phyloP scores from a whole-genome alignment of 2,888 invertebrate genomes.

The Dryobotodes eremita region DNA sequence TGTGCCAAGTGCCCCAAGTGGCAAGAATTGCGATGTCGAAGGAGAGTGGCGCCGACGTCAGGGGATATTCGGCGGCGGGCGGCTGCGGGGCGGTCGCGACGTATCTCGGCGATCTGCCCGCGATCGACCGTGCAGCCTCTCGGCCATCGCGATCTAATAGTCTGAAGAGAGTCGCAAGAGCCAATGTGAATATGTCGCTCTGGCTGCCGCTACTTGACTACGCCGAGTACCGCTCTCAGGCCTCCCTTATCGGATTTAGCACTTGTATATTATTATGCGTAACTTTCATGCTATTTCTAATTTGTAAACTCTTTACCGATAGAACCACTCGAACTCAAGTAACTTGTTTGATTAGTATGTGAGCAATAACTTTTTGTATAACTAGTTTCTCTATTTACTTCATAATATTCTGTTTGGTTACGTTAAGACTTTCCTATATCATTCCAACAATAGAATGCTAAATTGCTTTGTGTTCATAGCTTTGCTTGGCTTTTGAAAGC shows the following conservation, averaged over 20 bases:
- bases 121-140: conserved; percentile 77
- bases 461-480: conserved; percentile 35
- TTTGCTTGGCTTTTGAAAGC: conserved; percentile 43
- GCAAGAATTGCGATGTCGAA: conserved; percentile 77
- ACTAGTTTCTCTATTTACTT: conserved; percentile 23
- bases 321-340: not conserved
- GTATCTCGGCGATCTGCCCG: conserved; percentile 84
- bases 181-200: conserved; percentile 73
- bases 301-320: conserved; percentile 29
- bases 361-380: conserved; percentile 8
- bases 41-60: conserved; percentile 72
- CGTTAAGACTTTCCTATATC: conserved; percentile 33
- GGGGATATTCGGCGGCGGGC: conserved; percentile 70
- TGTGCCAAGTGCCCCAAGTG: conserved; percentile 82
- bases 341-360: conserved; percentile 2
- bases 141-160: conserved; percentile 79
- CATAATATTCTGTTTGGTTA: conserved; percentile 15
- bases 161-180: conserved; percentile 72
- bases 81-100: conserved; percentile 75
- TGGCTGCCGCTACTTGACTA: conserved; percentile 66
- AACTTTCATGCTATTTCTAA: conserved; percentile 65
- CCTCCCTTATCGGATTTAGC: conserved; percentile 70
- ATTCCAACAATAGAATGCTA: conserved; percentile 52
- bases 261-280: conserved; percentile 67
- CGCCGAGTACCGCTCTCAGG: conserved; percentile 55